Evolutionary conservation across 37 sponge, comb jelly and placozoan species (phyloP), one percentile per base, ranked within the genome.

Genomic region (Tethya wilhelma): DNA sequence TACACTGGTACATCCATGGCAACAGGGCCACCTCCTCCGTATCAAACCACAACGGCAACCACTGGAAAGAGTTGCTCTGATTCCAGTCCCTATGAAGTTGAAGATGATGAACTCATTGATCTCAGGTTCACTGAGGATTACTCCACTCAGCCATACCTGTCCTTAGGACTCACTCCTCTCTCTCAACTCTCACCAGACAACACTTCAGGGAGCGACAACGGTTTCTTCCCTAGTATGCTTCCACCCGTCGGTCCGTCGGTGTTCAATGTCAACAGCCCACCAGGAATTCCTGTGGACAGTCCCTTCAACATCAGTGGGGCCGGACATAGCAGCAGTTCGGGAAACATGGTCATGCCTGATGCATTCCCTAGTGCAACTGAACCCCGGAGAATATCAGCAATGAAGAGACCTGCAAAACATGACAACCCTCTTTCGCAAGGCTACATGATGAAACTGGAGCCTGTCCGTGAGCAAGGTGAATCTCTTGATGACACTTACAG

Each of bases 91-190:
- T 80, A 69, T 22, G 81, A 80, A 28, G 34, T 56, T 28, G 84
- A 84, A 41, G 90, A 91, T 17, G 88, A 87, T 26, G 73, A 79
- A 1, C 64, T 73, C 0, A 38, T 84, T 53, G 80, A 92, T 32
- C 69, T 92, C 0, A 44, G 44, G 22, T 87, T 92, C 43, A 67
- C 45, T 42, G 93, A 92, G 4, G 67, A 76, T 26, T 38, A 32
- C 22, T 37, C 65, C 2, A 82, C 82, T 7, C 89, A 87, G 36
- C 81, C 88, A 28, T 92, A 92, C 67, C 85, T 92, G 25, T 92
- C 93, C 26, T 82, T 92, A 20, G 93, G 93, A n/a, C 85, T 92
- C 57, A 92, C 93, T 26, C 93, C 93, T 8, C 84, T 67, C 71
- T 92, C 93, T 57, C 93, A 92, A 20, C 74, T 92, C 30, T 91